Base-by-base conservation (phyloP, 2,888 invertebrate species). In the Sinhomidia bicolor region DNA sequence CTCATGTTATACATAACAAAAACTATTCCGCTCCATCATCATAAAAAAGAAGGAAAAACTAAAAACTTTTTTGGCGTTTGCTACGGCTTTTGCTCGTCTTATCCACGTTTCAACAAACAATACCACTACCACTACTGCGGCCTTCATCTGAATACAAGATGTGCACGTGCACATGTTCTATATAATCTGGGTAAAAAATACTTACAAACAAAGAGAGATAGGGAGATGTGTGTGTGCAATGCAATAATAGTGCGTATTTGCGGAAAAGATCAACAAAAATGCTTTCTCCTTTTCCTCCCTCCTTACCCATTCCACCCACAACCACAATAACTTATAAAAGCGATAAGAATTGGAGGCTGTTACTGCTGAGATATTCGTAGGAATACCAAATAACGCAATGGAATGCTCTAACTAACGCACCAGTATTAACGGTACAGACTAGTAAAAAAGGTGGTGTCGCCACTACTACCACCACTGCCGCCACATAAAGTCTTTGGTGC, bases 51-150 rank as follows among this genome's bases (percentile, higher is more conserved):
- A 9, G 32, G 17, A 68, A 41, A 82, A 68, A 51, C 71, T 68
- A 82, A 80, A 82, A 68, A 68, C 68, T 82, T 82, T 68, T 29
- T 57, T n/a, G 36, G 68, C 41, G 41, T 71, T 44, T 71, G 44
- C 71, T 65, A 17, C 1, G 2, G 47, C 2, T 1, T 9, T 23
- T 60, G 0, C 60, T 62, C n/a, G 14, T 32, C 10, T 14, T 23
- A 20, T 41, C 20, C 44, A 44, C 12, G 14, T 60, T 29, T 29
- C 10, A 57, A 57, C 60, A 60, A 60, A 60, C 60, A 26, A 60
- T 60, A 12, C 57, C 57, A 29, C 60, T 26, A 12, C 23, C 6
- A n/a, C n/a, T n/a, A n/a, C n/a, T n/a, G n/a, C n/a, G n/a, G n/a
- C n/a, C n/a, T n/a, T 65, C n/a, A n/a, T n/a, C n/a, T n/a, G n/a